Evolutionary conservation across 2,888 invertebrate species (phyloP).

Genomic region (Sinohyriopsis cumingii): DNA sequence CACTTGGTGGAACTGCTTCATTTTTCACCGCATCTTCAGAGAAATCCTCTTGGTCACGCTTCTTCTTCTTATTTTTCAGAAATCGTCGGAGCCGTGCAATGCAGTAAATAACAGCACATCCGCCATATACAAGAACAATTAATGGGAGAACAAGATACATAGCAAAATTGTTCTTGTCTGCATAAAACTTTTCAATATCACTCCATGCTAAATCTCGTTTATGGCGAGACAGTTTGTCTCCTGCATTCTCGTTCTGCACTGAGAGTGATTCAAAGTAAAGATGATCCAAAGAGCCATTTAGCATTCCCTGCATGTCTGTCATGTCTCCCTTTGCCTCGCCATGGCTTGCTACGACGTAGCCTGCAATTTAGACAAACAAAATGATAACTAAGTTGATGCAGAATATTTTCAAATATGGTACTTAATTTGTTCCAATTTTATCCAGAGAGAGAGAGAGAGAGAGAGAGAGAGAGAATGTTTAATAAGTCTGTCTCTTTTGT

Average conservation of each 20-base stretch:
- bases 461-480: no score
- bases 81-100: constrained; percentile 44
- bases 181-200: constrained; percentile 47
- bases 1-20: not conserved
- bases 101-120: constrained; percentile 52
- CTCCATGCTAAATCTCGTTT: constrained; percentile 36
- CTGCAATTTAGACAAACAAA: no score
- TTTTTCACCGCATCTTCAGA: not conserved
- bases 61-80: constrained; percentile 34
- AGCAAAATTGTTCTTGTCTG: constrained; percentile 53
- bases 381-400: no score
- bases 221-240: constrained; percentile 8
- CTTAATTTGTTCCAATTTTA: no score
- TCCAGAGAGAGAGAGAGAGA: no score
- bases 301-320: not conserved
- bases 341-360: no score
- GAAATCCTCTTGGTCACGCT: constrained; percentile 9
- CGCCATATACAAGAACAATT: constrained; percentile 52
- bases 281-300: no score
- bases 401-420: no score
- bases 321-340: no score
- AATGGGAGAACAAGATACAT: constrained; percentile 51
- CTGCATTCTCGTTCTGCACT: not conserved
- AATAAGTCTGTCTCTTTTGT: no score
- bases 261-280: no score